Evolutionary conservation across 1,140 invertebrate species (phyloP).

Genomic region (Apis mellifera): Amel_HAv3.1 CM009931.2:18384001-18384500

Average conservation of each 20-base stretch:
- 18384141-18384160: slow-evolving; percentile 42
- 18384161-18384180: slow-evolving; percentile 34
- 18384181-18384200: slow-evolving; percentile 57
- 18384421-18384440: slow-evolving; percentile 61
- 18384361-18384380: slow-evolving; percentile 51
- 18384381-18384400: slow-evolving; percentile 68
- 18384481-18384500: slow-evolving; percentile 60
- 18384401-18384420: background rate
- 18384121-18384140: slow-evolving; percentile 5
- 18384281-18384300: slow-evolving; percentile 36
- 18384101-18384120: slow-evolving; percentile 8
- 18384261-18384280: slow-evolving; percentile 67
- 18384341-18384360: slow-evolving; percentile 71
- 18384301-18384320: slow-evolving; percentile 67
- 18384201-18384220: slow-evolving; percentile 75
- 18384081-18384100: slow-evolving; percentile 78
- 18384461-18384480: slow-evolving; percentile 48
- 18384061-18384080: slow-evolving; percentile 45
- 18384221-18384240: slow-evolving; percentile 54
- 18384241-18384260: slow-evolving; percentile 65
- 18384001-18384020: slow-evolving; percentile 61
- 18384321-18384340: slow-evolving; percentile 58
- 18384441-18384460: slow-evolving; percentile 66
- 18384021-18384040: slow-evolving; percentile 63
- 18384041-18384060: slow-evolving; percentile 34